phyloP scores from a whole-genome alignment of 1,140 invertebrate genomes.

The Anoplophora glabripennis region DNA sequence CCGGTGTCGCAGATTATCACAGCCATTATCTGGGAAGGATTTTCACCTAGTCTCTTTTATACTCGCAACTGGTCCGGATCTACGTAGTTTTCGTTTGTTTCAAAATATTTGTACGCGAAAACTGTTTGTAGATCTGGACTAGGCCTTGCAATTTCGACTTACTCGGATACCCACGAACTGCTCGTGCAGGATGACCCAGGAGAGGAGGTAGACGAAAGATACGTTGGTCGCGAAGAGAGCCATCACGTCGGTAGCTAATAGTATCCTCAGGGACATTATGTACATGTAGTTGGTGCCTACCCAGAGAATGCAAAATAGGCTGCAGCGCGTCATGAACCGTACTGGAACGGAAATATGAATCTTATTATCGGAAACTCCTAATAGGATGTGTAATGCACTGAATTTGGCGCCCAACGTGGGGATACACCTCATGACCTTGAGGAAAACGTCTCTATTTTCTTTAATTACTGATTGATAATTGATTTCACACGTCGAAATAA shows the following conservation, averaged over 20 bases:
- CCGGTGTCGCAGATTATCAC: constrained; percentile 93
- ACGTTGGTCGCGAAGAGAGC: constrained; percentile 91
- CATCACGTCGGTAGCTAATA: constrained; percentile 88
- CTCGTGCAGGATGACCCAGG: constrained; percentile 94
- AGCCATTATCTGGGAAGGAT: constrained; percentile 76
- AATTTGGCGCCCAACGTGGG: too few species aligned
- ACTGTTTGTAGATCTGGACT: too few species aligned
- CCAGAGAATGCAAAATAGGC: constrained; percentile 86
- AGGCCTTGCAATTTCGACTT: constrained; percentile 49
- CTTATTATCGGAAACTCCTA: constrained; percentile 1
- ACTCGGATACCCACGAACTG: constrained; percentile 94
- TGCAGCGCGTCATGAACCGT: constrained; percentile 79
- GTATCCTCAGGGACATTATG: constrained; percentile 76
- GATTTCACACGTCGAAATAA: too few species aligned
- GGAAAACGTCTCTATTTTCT: too few species aligned
- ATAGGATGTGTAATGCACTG: too few species aligned
- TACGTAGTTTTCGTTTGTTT: too few species aligned
- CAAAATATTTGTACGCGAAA: too few species aligned
- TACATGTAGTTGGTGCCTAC: constrained; percentile 92
- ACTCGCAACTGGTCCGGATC: too few species aligned
- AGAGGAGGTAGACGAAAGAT: constrained; percentile 88
- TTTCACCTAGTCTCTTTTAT: not conserved
- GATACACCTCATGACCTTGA: too few species aligned
- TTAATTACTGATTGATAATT: too few species aligned
- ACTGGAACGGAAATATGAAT: constrained; percentile 52